These are phyloP conservation scores for Drosophila erecta DNA, from an alignment of 1,140 invertebrate species.

Conservation along the genomic window DNA sequence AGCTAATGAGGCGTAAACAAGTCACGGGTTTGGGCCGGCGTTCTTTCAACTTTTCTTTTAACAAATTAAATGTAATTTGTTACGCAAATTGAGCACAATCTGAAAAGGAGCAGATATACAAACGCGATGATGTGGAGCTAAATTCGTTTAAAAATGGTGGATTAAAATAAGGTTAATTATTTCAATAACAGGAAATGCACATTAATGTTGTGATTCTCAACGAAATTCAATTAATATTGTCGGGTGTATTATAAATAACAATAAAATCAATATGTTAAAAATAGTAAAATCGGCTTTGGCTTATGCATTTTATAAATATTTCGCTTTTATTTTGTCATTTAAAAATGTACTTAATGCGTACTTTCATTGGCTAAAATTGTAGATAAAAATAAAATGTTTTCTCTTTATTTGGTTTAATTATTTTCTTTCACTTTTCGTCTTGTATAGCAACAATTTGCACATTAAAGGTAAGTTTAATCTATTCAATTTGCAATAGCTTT, in stretches of 20 bases:
- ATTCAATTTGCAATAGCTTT: slow-evolving; percentile 24
- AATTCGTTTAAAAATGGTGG: slow-evolving; percentile 2
- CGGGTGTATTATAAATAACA: too few relatives aligned
- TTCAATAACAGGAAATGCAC: too few relatives aligned
- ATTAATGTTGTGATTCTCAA: too few relatives aligned
- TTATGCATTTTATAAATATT: slow-evolving; percentile 48
- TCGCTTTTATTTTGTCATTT: slow-evolving; percentile 59
- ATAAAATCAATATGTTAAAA: too few relatives aligned
- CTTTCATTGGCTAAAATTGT: slow-evolving; percentile 48
- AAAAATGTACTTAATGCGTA: slow-evolving; percentile 55
- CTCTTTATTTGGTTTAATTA: slow-evolving; percentile 19
- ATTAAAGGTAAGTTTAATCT: slow-evolving; percentile 20
- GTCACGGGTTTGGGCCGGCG: slow-evolving; percentile 11
- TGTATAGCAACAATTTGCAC: slow-evolving; percentile 47
- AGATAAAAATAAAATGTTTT: slow-evolving; percentile 42
- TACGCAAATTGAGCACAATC: slow-evolving; percentile 45
- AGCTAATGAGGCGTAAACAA: slow-evolving; percentile 56
- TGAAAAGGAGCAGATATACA: slow-evolving; percentile 14
- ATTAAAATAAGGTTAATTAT: slow-evolving; percentile 13
- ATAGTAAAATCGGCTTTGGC: neutral
- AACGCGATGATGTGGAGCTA: slow-evolving; percentile 5
- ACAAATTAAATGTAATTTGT: slow-evolving; percentile 66
- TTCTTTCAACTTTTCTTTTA: slow-evolving; percentile 33
- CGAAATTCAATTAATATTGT: too few relatives aligned
- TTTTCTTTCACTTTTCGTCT: neutral